These are phyloP conservation scores for Chromobotia macracanthus DNA, from an alignment of 2,797 vertebrate genomes.

Conservation along the genomic window DNA sequence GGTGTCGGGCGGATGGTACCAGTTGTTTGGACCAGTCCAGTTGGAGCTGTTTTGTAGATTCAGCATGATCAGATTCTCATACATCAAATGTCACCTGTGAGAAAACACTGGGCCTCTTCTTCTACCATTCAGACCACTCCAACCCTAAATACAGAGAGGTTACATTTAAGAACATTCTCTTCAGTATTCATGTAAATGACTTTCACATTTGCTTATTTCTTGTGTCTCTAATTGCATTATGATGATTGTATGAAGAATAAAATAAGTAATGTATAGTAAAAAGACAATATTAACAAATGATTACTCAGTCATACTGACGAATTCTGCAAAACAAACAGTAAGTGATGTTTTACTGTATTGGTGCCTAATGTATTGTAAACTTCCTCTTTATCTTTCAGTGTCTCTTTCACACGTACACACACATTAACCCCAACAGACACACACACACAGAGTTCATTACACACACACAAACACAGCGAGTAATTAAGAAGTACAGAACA, in stretches of 20 bases:
- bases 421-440: conserved; percentile 2
- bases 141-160: conserved; percentile 1
- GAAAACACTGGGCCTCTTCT: conserved; percentile 20
- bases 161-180: background rate
- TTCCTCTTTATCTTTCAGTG: background rate
- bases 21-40: conserved; percentile 70
- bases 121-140: conserved; percentile 34
- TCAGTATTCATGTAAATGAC: background rate
- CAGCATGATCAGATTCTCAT: conserved; percentile 71
- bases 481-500: conserved; percentile 58
- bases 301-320: background rate
- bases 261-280: background rate
- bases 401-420: background rate
- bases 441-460: conserved; percentile 48
- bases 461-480: conserved; percentile 45
- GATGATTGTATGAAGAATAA: background rate
- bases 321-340: background rate
- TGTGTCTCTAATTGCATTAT: background rate
- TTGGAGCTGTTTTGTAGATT: conserved; percentile 69
- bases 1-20: conserved; percentile 69
- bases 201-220: background rate
- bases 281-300: no score
- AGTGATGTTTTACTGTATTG: background rate
- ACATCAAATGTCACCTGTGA: conserved; percentile 59
- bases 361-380: background rate